A percentile compares a stretch with the other conserved stretches of the same genome.
Conservation (phyloP, 1,140 invertebrate genomes). For the Conopomorpha cramerella region DNA sequence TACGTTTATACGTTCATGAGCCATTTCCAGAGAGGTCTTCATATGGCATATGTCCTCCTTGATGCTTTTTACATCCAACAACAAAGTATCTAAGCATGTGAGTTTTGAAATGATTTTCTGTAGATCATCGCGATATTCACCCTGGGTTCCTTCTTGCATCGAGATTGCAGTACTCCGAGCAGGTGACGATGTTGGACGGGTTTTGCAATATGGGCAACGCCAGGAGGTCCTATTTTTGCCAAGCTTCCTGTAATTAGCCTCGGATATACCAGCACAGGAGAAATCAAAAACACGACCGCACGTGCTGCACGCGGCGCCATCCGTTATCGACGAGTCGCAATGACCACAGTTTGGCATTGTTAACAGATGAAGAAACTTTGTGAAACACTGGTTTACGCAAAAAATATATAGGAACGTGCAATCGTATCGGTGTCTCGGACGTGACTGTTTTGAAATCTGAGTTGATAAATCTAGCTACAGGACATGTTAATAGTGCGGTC, state of each 20-base stretch:
- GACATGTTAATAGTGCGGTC: no score
- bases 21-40: background rate
- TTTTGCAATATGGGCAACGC: background rate
- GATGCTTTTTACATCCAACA: background rate
- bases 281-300: background rate
- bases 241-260: background rate
- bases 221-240: background rate
- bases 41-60: background rate
- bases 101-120: background rate
- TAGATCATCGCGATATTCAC: background rate
- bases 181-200: background rate
- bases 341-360: no score
- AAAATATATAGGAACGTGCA: no score
- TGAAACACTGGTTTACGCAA: no score
- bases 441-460: no score
- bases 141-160: background rate
- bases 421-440: no score
- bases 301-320: background rate
- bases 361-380: no score
- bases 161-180: background rate
- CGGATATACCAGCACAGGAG: background rate
- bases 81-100: background rate
- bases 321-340: no score
- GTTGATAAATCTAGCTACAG: no score
- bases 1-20: background rate